Evolutionary conservation across 2,797 vertebrate genomes (phyloP), one percentile per base, ranked within the genome.

Genomic region (Channallabes apus): DNA sequence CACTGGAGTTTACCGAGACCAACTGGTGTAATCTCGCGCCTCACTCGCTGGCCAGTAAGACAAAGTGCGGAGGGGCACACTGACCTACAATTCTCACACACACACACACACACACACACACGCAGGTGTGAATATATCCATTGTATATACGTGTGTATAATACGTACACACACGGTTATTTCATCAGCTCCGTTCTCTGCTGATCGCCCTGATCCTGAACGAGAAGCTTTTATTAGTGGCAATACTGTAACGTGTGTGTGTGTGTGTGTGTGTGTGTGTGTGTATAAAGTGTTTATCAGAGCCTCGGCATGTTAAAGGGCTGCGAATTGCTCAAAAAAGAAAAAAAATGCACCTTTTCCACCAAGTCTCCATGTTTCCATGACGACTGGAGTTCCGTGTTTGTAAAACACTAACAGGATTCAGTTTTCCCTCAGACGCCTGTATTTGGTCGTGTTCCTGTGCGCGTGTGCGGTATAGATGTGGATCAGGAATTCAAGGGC

Each of bases 401-500:
- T 46, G 46, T 46, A 46, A 46, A 46, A 11, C 46, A 2, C 46
- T 46, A 46, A 46, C 46, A 46, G 46, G 46, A 46, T 46, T 46
- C 46, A 46, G 1, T 46, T 46, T 11, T 46, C 12, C 8, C 4
- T 12, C 54, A 35, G 27, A 77, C n/a, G 27, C 54, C 27, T 54
- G 3, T 58, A 32, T 59, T 58, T 77, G 73, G 73, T 77, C 17
- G 4, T 58, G 71, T 72, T 41, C 71, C 8, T 46, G 46, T 46
- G 46, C 9, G 46, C 2, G 8, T 71, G 22, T 20, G 4, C 18
- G 1, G 3, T 22, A 27, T 76, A 29, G 8, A 58, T 2, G 35
- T 41, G 12, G 58, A 7, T 38, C 29, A 79, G 76, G 32, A 38
- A 79, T 64, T 79, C 27, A 79, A 79, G 77, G 77, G 77, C 77